These are phyloP conservation scores for Osmerus eperlanus DNA, from an alignment of 2,113 vertebrate genomes.

Conservation along the genomic window DNA sequence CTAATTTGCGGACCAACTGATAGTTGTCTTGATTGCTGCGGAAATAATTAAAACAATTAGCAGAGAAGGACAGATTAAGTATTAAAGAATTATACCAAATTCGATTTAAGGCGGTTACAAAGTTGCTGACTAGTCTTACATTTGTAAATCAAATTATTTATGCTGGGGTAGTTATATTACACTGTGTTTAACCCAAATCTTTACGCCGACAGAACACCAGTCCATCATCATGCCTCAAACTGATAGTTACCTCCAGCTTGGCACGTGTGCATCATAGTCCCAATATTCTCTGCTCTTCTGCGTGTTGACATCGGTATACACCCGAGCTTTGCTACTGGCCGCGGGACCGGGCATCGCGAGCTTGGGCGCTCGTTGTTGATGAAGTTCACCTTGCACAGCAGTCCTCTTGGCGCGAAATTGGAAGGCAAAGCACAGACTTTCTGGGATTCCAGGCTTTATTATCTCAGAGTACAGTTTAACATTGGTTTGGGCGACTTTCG, in stretches of 20 bases:
- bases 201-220: neutral
- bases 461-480: constrained; percentile 40
- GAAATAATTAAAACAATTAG: neutral
- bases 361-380: constrained; percentile 58
- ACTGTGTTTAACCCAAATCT: neutral
- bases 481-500: constrained; percentile 44
- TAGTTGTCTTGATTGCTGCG: constrained; percentile 97
- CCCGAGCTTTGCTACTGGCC: constrained; percentile 92
- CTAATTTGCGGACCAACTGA: constrained; percentile 94
- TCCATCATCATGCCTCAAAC: neutral
- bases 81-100: neutral
- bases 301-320: constrained; percentile 96
- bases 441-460: constrained; percentile 37
- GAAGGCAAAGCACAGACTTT: constrained; percentile 56
- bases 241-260: constrained; percentile 88
- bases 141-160: neutral
- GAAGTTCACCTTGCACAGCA: constrained; percentile 58
- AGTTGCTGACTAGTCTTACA: no score
- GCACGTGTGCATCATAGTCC: constrained; percentile 94
- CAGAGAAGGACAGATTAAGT: neutral
- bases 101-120: no score
- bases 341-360: constrained; percentile 92
- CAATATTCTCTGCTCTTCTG: constrained; percentile 95
- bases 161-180: neutral
- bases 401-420: constrained; percentile 44